Conservation (phyloP, 2,888 invertebrate species). For the Ferrisia virgata region DNA sequence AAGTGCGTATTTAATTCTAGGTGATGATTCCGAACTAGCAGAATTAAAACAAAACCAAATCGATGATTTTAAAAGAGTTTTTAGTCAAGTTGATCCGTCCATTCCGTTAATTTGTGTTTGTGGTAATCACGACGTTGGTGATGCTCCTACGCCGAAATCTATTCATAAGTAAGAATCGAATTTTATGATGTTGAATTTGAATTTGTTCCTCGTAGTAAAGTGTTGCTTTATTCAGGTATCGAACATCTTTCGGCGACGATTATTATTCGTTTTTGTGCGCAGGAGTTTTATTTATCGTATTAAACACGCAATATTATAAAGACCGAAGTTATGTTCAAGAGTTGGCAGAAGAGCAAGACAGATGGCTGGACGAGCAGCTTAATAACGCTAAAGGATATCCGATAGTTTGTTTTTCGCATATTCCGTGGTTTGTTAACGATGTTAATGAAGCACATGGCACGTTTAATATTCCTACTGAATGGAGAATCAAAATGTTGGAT, state of each 20-base stretch:
- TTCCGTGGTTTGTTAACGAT: slow-evolving; percentile 54
- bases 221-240: slow-evolving; percentile 49
- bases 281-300: slow-evolving; percentile 56
- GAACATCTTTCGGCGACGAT: slow-evolving; percentile 55
- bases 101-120: slow-evolving; percentile 57
- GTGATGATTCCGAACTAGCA: neutral
- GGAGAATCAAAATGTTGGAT: slow-evolving; percentile 51
- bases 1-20: too few relatives aligned
- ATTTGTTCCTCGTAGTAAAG: too few relatives aligned
- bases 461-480: slow-evolving; percentile 53
- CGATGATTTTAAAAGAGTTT: slow-evolving; percentile 53
- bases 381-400: slow-evolving; percentile 50
- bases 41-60: slow-evolving; percentile 53
- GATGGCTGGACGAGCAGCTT: slow-evolving; percentile 54
- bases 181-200: neutral
- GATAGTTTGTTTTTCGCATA: slow-evolving; percentile 56
- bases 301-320: slow-evolving; percentile 56
- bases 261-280: slow-evolving; percentile 57
- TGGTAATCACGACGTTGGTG: slow-evolving; percentile 59
- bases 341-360: slow-evolving; percentile 53
- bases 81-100: slow-evolving; percentile 53
- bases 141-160: slow-evolving; percentile 54
- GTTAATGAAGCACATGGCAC: slow-evolving; percentile 53
- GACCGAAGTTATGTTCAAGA: slow-evolving; percentile 49
- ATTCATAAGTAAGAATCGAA: slow-evolving; percentile 51